Base-by-base conservation (phyloP, 2,113 vertebrate species). In the Acinonyx jubatus region DNA sequence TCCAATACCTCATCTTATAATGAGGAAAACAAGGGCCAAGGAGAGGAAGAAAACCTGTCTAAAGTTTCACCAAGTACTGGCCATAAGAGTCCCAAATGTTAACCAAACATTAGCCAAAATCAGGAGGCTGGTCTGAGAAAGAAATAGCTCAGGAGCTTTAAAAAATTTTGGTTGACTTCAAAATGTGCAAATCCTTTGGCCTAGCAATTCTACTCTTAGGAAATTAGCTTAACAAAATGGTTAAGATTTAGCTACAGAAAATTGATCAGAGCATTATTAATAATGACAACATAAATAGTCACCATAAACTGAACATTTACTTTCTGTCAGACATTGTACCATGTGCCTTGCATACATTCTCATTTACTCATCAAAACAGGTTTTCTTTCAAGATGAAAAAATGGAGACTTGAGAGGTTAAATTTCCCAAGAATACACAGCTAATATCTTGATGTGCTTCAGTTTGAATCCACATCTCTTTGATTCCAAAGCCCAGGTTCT, bases 191-290 rank as follows among this genome's bases (percentile, higher is more conserved):
- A 74, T 52, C 36, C 11, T 89, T 66, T 91, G 73, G 82, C 50
- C 31, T 1, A 29, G 84, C 21, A 94, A 89, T 88, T 96, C 61
- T 61, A 68, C 9, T 33, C 25, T 85, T 82, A 96, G 74, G 55
- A 94, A 93, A 93, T 89, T 27, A 79, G 61, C 31, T 36, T 74
- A 92, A 97, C 65, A 23, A 95, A 95, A 38, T 83, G 79, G 52
- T 63, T 91, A 96, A 89, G 10, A 76, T 96, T 97, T 92, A 45
- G 12, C 52, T 83, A 81, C 18, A 84, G 84, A n/a, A 85, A 89
- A 97, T 52, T 94, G 48, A 33, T 74, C 52, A 93, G 16, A 79
- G 55, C 25, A 91, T 89, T 96, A 71, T 85, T 41, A 86, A 57
- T 48, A 94, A 93, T 81, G 61, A 50, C 82, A 96, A 23, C 71